phyloP scores from a whole-genome alignment of 2,888 invertebrate genomes.

The Cosmia pyralina region DNA sequence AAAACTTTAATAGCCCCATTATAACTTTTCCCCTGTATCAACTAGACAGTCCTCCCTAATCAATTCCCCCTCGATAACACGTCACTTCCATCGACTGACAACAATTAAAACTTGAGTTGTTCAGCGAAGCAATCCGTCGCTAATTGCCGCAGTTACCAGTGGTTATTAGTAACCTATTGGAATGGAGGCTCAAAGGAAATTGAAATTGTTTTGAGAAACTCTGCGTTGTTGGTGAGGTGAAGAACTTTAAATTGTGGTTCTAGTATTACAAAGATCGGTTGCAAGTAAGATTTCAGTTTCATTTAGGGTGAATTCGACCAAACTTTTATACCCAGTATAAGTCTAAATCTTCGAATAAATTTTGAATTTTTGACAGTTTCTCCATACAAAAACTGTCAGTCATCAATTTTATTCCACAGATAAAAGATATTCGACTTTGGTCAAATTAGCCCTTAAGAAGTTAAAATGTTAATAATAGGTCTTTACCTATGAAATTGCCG shows the following conservation, averaged over 20 bases:
- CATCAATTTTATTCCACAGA: too few species aligned
- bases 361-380: too few species aligned
- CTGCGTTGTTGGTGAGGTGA: neutral
- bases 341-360: too few species aligned
- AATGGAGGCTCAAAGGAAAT: slow-evolving; percentile 10
- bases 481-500: too few species aligned
- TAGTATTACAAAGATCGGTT: neutral
- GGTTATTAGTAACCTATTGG: slow-evolving; percentile 16
- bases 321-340: too few species aligned
- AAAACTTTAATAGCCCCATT: neutral
- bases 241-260: slow-evolving; percentile 1
- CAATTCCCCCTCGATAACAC: neutral
- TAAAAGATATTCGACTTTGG: too few species aligned
- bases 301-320: neutral
- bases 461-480: too few species aligned
- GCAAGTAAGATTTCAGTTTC: too few species aligned
- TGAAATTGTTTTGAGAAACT: slow-evolving; percentile 30
- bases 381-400: too few species aligned
- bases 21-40: neutral
- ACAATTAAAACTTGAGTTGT: slow-evolving; percentile 3
- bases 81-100: slow-evolving; percentile 2
- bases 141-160: neutral
- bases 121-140: neutral
- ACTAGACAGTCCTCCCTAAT: too few species aligned
- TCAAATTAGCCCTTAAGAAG: too few species aligned